phyloP scores from a whole-genome alignment of 2,888 invertebrate species.

The Molorchus minor region DNA sequence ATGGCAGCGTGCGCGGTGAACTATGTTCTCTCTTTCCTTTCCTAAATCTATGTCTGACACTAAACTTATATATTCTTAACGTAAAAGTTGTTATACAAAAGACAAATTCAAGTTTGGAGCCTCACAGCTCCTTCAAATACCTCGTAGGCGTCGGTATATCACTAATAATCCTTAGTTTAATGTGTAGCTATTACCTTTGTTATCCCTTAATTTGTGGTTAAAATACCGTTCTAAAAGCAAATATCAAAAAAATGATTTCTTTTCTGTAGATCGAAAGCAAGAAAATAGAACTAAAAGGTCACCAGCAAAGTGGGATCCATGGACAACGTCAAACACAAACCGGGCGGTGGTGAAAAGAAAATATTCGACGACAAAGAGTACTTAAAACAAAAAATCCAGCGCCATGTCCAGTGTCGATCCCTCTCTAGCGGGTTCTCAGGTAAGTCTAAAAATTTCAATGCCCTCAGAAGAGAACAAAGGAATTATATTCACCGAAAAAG shows the following conservation, averaged over 20 bases:
- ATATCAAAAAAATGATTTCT: slow-evolving; percentile 7
- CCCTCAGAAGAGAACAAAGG: slow-evolving; percentile 11
- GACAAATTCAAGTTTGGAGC: not conserved
- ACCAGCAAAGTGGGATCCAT: slow-evolving; percentile 91
- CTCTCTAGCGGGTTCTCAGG: slow-evolving; percentile 67
- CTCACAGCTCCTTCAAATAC: not conserved
- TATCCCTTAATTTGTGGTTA: not conserved
- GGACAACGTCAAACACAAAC: slow-evolving; percentile 91
- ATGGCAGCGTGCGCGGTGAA: too few species aligned
- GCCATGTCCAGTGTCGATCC: slow-evolving; percentile 65
- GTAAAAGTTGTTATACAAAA: too few species aligned
- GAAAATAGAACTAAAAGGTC: slow-evolving; percentile 91
- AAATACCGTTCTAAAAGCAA: not conserved
- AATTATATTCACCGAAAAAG: slow-evolving; percentile 33
- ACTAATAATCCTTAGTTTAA: too few species aligned
- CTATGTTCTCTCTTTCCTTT: too few species aligned
- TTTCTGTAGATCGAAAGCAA: slow-evolving; percentile 81
- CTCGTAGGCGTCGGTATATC: not conserved
- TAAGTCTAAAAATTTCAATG: slow-evolving; percentile 52
- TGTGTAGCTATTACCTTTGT: too few species aligned
- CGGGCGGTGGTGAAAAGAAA: slow-evolving; percentile 93
- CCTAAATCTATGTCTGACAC: too few species aligned
- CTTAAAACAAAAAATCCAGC: slow-evolving; percentile 78
- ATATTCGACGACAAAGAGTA: slow-evolving; percentile 93
- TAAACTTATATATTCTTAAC: too few species aligned